Evolutionary conservation across 2,797 vertebrate genomes (phyloP).

Genomic region (Calcarius lapponicus): DNA sequence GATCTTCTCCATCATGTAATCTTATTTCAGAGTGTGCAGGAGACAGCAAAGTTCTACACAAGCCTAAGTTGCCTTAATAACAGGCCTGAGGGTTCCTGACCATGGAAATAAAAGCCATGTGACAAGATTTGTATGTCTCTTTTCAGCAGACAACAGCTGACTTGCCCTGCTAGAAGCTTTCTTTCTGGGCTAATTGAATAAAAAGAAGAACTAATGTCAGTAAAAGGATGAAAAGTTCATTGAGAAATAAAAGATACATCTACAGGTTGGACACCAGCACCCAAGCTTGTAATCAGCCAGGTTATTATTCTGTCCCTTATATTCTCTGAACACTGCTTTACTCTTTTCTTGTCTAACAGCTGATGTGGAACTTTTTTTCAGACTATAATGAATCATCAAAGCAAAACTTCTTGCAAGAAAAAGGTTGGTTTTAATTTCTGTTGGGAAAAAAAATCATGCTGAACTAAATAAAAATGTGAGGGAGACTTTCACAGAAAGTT

Average conservation of each 20-base stretch:
- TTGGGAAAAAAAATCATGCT: background rate
- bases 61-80: conserved; percentile 71
- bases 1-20: conserved; percentile 76
- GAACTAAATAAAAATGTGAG: background rate
- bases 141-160: conserved; percentile 70
- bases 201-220: conserved; percentile 70
- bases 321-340: background rate
- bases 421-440: background rate
- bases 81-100: conserved; percentile 73
- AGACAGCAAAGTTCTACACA: conserved; percentile 75
- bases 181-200: conserved; percentile 77
- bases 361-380: background rate
- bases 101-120: conserved; percentile 74
- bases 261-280: conserved; percentile 17
- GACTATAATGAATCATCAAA: background rate
- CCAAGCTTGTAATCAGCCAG: conserved; percentile 12
- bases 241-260: conserved; percentile 59
- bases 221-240: conserved; percentile 69
- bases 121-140: conserved; percentile 73
- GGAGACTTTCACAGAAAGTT: background rate
- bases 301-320: conserved; percentile 10
- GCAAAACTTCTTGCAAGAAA: background rate
- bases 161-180: conserved; percentile 66
- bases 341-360: conserved; percentile 43
- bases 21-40: conserved; percentile 78